phyloP scores from a whole-genome alignment of 1,140 invertebrate species.

The Stegodyphus dumicola region DNA sequence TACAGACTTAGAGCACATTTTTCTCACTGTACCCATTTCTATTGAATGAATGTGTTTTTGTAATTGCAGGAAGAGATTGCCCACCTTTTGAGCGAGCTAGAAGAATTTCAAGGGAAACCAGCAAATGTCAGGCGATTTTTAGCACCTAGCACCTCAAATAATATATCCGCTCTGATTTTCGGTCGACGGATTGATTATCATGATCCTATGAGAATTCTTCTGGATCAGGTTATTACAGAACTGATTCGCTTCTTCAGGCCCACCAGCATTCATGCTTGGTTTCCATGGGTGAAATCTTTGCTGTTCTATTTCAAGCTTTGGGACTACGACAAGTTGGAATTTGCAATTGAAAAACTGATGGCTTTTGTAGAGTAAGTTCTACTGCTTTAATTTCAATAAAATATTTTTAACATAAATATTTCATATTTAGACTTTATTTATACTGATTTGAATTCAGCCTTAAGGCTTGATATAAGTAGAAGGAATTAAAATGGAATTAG shows the following conservation, averaged over 20 bases:
- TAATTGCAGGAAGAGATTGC: slow-evolving; percentile 50
- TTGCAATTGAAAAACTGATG: slow-evolving; percentile 45
- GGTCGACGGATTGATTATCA: slow-evolving; percentile 74
- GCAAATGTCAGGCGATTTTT: slow-evolving; percentile 42
- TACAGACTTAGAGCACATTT: too few species aligned
- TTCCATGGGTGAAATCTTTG: slow-evolving; percentile 65
- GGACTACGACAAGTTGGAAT: slow-evolving; percentile 52
- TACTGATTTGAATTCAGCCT: too few species aligned
- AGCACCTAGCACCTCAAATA: slow-evolving; percentile 72
- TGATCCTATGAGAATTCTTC: slow-evolving; percentile 74
- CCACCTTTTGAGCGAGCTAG: slow-evolving; percentile 11
- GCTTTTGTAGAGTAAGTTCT: slow-evolving; percentile 48
- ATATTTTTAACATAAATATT: too few species aligned
- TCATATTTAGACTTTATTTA: too few species aligned
- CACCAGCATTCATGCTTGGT: slow-evolving; percentile 53
- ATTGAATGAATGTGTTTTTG: too few species aligned
- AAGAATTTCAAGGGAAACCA: slow-evolving; percentile 20
- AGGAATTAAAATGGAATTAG: too few species aligned
- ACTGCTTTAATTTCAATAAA: too few species aligned
- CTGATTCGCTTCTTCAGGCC: slow-evolving; percentile 68
- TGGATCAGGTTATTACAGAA: slow-evolving; percentile 78
- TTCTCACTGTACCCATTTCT: too few species aligned
- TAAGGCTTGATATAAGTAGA: too few species aligned
- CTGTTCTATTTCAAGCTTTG: slow-evolving; percentile 50
- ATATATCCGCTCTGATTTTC: slow-evolving; percentile 88